Percentiles rank a stretch among this genome's conserved stretches.
Evolutionary conservation across 1,140 invertebrate genomes (phyloP).

Genomic region (Bombus huntii): DNA sequence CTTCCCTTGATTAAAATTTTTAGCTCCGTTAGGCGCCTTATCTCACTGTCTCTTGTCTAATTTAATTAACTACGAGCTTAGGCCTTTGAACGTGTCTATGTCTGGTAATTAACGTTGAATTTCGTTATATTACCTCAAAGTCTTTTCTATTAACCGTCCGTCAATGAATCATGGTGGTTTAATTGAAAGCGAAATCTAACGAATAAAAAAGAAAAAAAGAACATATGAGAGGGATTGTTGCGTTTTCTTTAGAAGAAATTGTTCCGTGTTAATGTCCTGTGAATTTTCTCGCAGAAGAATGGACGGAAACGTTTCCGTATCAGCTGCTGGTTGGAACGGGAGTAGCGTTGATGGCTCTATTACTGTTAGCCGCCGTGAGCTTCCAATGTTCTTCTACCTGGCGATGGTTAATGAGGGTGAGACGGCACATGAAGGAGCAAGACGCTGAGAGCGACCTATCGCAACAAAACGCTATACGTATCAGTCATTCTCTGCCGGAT

Average conservation of each 20-base stretch:
- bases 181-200: neutral
- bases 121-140: too few species aligned
- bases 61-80: neutral
- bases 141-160: neutral
- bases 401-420: slow-evolving; percentile 86
- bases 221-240: neutral
- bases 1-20: slow-evolving; percentile 31
- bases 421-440: slow-evolving; percentile 81
- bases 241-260: neutral
- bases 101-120: neutral
- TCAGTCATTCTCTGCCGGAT: slow-evolving; percentile 89
- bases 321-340: slow-evolving; percentile 83
- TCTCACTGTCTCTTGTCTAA: neutral
- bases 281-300: slow-evolving; percentile 77
- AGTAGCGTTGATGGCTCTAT: slow-evolving; percentile 85
- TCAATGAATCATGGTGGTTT: neutral
- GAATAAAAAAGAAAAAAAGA: neutral
- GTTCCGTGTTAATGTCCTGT: neutral
- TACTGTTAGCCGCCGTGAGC: slow-evolving; percentile 86
- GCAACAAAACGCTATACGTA: slow-evolving; percentile 87
- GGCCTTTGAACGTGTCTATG: neutral
- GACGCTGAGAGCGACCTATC: slow-evolving; percentile 84
- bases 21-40: neutral
- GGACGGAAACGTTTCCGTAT: slow-evolving; percentile 80
- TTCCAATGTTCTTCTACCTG: slow-evolving; percentile 88